Conservation (phyloP, 1,140 invertebrate genomes). For the Batillaria attramentaria region DNA sequence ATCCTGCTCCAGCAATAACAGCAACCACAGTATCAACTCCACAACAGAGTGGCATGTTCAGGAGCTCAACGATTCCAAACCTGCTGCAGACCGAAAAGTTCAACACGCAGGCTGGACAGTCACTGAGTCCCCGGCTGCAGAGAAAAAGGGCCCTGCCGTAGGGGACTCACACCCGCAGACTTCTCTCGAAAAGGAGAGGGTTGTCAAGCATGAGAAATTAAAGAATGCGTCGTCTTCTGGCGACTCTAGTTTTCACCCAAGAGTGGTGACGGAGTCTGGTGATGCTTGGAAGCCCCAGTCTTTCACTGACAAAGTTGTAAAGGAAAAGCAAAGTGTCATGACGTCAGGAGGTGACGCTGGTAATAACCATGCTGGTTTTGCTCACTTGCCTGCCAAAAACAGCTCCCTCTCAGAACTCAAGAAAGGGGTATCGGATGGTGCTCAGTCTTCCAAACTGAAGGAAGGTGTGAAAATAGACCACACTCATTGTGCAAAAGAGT, state of each 20-base stretch:
- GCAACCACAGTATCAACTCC: conserved; percentile 64
- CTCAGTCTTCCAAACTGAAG: neutral
- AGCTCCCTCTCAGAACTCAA: too few relatives aligned
- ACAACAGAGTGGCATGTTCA: conserved; percentile 70
- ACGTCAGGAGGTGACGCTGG: too few relatives aligned
- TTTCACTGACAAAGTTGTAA: too few relatives aligned
- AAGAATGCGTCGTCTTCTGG: too few relatives aligned
- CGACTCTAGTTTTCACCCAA: too few relatives aligned
- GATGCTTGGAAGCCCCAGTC: too few relatives aligned
- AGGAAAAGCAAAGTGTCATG: too few relatives aligned
- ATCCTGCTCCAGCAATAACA: conserved; percentile 59
- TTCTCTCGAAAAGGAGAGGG: neutral
- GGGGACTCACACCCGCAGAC: neutral
- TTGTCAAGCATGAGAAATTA: neutral
- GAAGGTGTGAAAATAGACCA: neutral
- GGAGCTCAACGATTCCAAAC: conserved; percentile 37
- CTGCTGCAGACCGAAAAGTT: conserved; percentile 5
- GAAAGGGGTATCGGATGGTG: too few relatives aligned
- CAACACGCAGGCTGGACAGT: conserved; percentile 45
- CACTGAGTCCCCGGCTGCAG: conserved; percentile 8
- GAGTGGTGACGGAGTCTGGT: too few relatives aligned
- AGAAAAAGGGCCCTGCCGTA: neutral
- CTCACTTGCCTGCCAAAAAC: too few relatives aligned
- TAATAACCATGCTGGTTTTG: too few relatives aligned
- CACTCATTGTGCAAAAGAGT: neutral